Evolutionary conservation across 2,888 invertebrate genomes (phyloP), one percentile per base, ranked within the genome.

Genomic region (Reticulitermes lucifugus): DNA sequence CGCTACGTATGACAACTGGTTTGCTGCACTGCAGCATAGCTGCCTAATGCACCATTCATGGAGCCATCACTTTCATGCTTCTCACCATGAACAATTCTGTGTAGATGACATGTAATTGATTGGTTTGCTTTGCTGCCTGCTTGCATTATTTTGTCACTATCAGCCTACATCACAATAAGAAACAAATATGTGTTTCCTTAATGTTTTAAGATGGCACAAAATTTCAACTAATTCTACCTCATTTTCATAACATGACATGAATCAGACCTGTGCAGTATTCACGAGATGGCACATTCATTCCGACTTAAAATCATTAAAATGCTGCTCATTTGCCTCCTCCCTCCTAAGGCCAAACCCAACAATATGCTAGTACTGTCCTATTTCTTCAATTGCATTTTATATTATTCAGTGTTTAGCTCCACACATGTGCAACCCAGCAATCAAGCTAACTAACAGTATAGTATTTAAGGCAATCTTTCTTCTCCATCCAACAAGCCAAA

Each of bases 71-170:
- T 25, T 25, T 65, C 65, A 1, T 41, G 73, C 73, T 21, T 73
- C 21, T 35, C 29, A 29, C 73, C 77, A 35, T 43, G n/a, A 77
- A 77, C 65, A 55, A 55, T 83, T 41, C 46, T 73, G 29, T 73
- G 73, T 51, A 83, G 83, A 70, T 51, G 73, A 83, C 71, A 59
- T 83, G 71, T 46, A 71, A 83, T 83, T 25, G 35, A 41, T 83
- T 43, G 46, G 59, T 59, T 83, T 71, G 51, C 55, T 55, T 18
- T 18, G 18, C 55, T 18, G 18, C 18, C 55, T 55, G 55, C 55
- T 55, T 55, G 55, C 55, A 55, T 55, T 18, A 55, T 55, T 18
- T 55, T 55, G n/a, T 84, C 77, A 43, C 77, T 77, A 43, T 77
- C 77, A n/a, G 43, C 43, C 51, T 77, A 46, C 51, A 77, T 77